Percentiles rank a stretch among this genome's conserved stretches.
phyloP scores from a whole-genome alignment of 2,113 vertebrate genomes.

The Corydoras maculifer region DNA sequence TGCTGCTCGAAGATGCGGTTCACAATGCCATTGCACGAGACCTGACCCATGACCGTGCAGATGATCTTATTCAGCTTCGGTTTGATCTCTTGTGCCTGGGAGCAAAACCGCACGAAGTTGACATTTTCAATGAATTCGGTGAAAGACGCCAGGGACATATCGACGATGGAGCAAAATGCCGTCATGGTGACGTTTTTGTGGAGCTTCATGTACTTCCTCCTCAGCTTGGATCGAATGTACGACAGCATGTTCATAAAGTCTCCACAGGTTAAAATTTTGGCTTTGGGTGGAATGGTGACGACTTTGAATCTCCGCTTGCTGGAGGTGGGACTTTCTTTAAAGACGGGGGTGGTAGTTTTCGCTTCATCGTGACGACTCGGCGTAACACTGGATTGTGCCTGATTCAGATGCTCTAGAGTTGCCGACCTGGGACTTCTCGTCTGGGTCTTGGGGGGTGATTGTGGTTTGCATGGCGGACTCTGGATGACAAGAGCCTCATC shows the following conservation, averaged over 20 bases:
- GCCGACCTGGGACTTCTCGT: constrained; percentile 42
- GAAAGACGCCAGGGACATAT: constrained; percentile 80
- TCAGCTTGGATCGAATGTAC: constrained; percentile 74
- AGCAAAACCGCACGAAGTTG: constrained; percentile 74
- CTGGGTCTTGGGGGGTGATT: constrained; percentile 40
- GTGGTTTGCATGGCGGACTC: constrained; percentile 47
- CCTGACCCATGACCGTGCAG: constrained; percentile 73
- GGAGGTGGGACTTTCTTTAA: constrained; percentile 48
- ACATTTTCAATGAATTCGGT: constrained; percentile 77
- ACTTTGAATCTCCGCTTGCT: constrained; percentile 64
- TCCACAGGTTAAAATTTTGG: constrained; percentile 63
- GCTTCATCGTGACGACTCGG: constrained; percentile 33
- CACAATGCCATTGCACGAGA: constrained; percentile 83
- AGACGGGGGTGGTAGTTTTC: neutral
- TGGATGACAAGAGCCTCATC: constrained; percentile 48
- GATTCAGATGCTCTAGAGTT: constrained; percentile 28
- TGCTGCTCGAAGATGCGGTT: constrained; percentile 89
- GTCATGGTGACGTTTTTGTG: constrained; percentile 82
- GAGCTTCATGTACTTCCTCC: constrained; percentile 94
- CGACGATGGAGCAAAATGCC: constrained; percentile 84
- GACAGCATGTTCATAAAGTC: constrained; percentile 84
- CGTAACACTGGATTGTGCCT: constrained; percentile 28
- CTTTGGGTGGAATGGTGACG: constrained; percentile 52
- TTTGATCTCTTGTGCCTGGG: constrained; percentile 67
- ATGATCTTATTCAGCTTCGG: constrained; percentile 74